These are phyloP conservation scores for Chloropsis hardwickii DNA, from an alignment of 2,113 vertebrate species.

Conservation along the genomic window DNA sequence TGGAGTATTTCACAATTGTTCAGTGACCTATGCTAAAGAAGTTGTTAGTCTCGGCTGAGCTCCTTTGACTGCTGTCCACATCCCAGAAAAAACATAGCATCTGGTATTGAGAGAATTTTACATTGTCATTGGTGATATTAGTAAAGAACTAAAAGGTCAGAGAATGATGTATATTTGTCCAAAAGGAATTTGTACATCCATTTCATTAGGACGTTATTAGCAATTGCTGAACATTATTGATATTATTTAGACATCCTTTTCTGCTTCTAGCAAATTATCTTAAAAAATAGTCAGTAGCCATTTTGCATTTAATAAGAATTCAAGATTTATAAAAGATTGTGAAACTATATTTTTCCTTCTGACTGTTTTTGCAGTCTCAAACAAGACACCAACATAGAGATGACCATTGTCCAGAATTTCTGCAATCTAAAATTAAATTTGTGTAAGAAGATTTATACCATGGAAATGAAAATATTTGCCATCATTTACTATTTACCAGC, in stretches of 20 bases:
- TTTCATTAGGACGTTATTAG: neutral
- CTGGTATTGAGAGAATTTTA: neutral
- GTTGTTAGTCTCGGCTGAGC: neutral
- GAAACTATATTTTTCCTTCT: neutral
- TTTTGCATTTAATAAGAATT: neutral
- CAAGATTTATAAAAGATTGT: neutral
- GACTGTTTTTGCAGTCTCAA: neutral
- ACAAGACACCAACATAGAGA: neutral
- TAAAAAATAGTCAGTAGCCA: neutral
- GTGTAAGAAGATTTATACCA: neutral
- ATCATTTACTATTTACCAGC: neutral
- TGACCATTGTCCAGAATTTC: neutral
- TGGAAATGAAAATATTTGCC: neutral
- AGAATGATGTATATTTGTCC: neutral
- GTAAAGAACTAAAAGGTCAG: neutral
- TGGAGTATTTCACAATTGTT: neutral
- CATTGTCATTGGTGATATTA: neutral
- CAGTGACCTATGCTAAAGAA: constrained; percentile 32
- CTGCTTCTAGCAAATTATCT: neutral
- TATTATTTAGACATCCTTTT: neutral
- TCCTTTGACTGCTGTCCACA: neutral
- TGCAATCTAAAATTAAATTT: neutral
- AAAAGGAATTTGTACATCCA: neutral
- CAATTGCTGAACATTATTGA: neutral
- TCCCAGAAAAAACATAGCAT: neutral